Percentiles rank a stretch among this genome's conserved stretches.
phyloP scores from a whole-genome alignment of 2,113 vertebrate species.

The Psephotus haematonotus region DNA sequence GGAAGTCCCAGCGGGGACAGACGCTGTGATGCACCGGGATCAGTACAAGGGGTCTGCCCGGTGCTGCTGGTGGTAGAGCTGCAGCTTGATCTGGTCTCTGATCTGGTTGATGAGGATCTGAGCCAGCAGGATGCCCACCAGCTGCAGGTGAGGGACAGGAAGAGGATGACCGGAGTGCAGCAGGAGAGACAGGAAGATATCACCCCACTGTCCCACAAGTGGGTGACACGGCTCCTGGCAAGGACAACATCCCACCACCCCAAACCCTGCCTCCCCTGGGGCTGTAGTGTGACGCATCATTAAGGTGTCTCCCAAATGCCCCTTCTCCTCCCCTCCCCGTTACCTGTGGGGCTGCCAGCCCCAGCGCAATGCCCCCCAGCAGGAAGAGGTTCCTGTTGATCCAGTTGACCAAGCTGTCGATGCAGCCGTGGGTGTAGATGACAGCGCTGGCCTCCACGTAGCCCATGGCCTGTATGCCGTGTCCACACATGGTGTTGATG shows the following conservation, averaged over 20 bases:
- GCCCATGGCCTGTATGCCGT: constrained; percentile 79
- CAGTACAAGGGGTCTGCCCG: constrained; percentile 84
- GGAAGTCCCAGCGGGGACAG: fast-evolving
- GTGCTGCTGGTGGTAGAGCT: constrained; percentile 86
- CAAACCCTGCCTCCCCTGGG: neutral
- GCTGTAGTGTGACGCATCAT: fast-evolving
- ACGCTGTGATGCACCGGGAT: fast-evolving
- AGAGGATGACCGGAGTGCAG: fast-evolving
- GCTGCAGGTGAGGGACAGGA: constrained; percentile 62
- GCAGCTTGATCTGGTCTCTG: constrained; percentile 88
- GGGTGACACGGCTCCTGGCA: fast-evolving
- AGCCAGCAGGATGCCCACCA: constrained; percentile 91
- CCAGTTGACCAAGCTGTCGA: constrained; percentile 92
- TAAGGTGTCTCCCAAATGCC: neutral
- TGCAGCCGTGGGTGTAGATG: constrained; percentile 91
- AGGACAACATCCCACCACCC: neutral
- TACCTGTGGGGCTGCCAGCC: constrained; percentile 92
- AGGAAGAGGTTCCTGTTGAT: constrained; percentile 92
- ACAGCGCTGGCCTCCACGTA: constrained; percentile 74
- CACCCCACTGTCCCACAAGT: neutral
- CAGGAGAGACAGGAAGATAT: neutral
- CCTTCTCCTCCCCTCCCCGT: neutral
- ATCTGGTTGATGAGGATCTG: constrained; percentile 92
- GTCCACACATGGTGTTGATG: constrained; percentile 96
- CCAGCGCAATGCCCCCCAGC: constrained; percentile 87